Conservation (phyloP, 2,113 vertebrate species). For the Sapajus apella region DNA sequence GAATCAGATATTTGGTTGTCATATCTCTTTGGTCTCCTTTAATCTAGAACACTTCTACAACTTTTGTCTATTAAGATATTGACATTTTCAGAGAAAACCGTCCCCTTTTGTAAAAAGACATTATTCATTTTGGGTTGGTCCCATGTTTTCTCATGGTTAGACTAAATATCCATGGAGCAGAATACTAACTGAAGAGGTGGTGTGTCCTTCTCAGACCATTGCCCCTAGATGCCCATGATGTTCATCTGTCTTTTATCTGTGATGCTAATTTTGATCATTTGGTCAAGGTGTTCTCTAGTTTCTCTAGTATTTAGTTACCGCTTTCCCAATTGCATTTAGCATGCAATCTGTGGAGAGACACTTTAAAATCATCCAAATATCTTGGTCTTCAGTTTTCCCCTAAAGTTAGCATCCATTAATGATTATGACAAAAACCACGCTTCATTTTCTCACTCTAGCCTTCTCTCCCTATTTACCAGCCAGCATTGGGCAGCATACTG, state of each 20-base stretch:
- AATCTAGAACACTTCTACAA: background rate
- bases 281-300: background rate
- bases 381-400: background rate
- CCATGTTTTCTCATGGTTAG: background rate
- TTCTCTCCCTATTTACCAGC: background rate
- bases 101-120: background rate
- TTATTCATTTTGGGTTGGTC: background rate
- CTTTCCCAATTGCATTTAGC: background rate
- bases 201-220: background rate
- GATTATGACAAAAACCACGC: background rate
- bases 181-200: background rate
- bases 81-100: background rate
- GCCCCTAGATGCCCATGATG: background rate
- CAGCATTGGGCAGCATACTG: background rate
- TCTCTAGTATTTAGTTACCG: background rate
- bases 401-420: background rate
- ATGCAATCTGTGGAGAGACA: background rate
- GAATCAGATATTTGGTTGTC: background rate
- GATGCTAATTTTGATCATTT: background rate
- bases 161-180: background rate
- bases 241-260: background rate
- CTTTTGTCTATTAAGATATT: background rate
- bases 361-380: background rate
- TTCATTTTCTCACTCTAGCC: background rate
- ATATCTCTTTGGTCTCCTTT: background rate